Conservation (phyloP, 2,113 vertebrate genomes). For the Calidris pygmaea region DNA sequence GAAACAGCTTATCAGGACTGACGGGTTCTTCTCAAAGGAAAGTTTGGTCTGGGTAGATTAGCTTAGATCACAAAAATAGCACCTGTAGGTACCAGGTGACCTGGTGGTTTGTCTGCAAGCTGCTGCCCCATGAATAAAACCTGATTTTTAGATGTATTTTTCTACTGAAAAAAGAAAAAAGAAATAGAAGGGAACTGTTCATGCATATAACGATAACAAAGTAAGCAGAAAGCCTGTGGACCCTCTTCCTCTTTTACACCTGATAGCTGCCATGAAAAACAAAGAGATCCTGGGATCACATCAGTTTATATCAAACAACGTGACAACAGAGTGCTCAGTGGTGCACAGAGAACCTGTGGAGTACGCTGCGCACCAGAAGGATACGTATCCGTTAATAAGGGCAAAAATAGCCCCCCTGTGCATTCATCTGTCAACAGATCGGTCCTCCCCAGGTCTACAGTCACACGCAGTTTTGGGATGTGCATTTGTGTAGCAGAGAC, state of each 20-base stretch:
- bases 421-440: not conserved
- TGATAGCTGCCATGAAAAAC: not conserved
- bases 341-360: not conserved
- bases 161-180: not conserved
- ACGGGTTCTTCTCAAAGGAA: not conserved
- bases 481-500: not conserved
- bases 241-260: conserved; percentile 3
- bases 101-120: not conserved
- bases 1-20: not conserved
- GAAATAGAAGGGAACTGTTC: not conserved
- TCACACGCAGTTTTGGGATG: not conserved
- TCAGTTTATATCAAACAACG: not conserved
- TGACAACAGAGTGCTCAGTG: not conserved
- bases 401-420: not conserved
- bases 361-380: not conserved
- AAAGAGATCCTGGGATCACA: not conserved
- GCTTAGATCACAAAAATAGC: not conserved
- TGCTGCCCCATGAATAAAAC: not conserved
- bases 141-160: not conserved
- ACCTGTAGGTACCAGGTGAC: not conserved
- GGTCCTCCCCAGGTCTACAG: not conserved
- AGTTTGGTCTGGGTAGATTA: not conserved
- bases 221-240: not conserved
- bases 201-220: not conserved
- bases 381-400: not conserved